These are phyloP conservation scores for Lepidothrix coronata DNA, from an alignment of 2,113 vertebrate genomes.

Conservation along the genomic window DNA sequence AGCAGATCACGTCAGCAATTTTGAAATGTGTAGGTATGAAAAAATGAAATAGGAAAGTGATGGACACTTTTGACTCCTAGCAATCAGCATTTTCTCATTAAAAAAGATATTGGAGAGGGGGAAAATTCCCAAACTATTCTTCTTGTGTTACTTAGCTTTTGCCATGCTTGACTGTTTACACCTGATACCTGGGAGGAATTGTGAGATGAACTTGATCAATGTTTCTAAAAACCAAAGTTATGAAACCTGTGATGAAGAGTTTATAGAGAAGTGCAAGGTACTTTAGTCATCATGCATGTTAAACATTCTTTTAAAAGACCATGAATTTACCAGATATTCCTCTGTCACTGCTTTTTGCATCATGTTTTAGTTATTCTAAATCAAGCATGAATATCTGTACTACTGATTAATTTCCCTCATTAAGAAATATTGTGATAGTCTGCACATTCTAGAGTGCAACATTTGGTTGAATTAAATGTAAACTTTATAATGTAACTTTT, in stretches of 20 bases:
- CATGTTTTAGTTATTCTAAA: background rate
- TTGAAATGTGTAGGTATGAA: background rate
- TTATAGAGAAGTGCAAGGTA: background rate
- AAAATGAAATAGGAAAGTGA: background rate
- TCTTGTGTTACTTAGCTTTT: background rate
- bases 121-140: background rate
- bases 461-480: background rate
- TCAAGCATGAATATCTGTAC: background rate
- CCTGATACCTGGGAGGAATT: background rate
- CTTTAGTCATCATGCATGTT: background rate
- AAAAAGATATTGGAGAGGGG: background rate
- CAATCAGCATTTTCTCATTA: background rate
- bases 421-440: background rate
- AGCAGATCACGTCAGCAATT: fast-evolving
- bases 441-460: background rate
- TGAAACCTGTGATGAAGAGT: background rate
- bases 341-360: background rate
- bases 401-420: background rate
- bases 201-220: background rate
- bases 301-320: background rate
- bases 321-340: background rate
- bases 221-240: background rate
- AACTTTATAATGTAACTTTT: background rate
- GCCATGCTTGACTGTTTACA: background rate
- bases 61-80: background rate